Evolutionary conservation across 64 coral and sea anemone species (phyloP).

Genomic region (Montipora sp.): DNA sequence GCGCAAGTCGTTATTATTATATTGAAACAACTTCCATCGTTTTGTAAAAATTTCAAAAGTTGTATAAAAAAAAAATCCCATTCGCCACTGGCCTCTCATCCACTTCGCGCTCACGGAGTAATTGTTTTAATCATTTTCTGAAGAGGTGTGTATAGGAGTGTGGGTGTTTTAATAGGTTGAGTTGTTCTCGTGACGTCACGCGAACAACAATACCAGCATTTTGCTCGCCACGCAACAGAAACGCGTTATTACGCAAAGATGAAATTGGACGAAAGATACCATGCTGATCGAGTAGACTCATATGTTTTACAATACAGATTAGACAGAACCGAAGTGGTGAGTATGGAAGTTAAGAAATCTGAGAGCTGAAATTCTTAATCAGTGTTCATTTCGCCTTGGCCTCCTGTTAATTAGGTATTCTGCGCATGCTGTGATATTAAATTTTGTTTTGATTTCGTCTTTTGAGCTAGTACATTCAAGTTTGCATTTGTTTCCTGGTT

Average conservation of each 20-base stretch:
- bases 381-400: not conserved
- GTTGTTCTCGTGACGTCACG: too few relatives aligned
- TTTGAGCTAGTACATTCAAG: not conserved
- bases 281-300: constrained; percentile 30
- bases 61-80: too few relatives aligned
- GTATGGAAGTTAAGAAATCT: not conserved
- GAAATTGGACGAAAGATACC: not conserved
- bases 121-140: too few relatives aligned
- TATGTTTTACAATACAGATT: constrained; percentile 40
- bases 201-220: too few relatives aligned
- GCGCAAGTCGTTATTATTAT: too few relatives aligned
- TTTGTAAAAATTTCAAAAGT: too few relatives aligned
- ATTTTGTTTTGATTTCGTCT: not conserved
- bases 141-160: too few relatives aligned
- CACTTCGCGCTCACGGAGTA: too few relatives aligned
- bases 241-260: not conserved
- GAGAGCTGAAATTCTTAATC: not conserved
- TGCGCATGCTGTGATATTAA: not conserved
- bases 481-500: not conserved
- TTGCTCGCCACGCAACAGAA: too few relatives aligned
- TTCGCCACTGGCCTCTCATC: too few relatives aligned
- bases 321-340: constrained; percentile 46
- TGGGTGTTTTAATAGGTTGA: too few relatives aligned
- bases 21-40: too few relatives aligned
- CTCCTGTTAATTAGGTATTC: not conserved